A percentile compares a stretch with the other conserved stretches of the same genome.
phyloP scores from a whole-genome alignment of 2,797 vertebrate genomes.

The Eulemur mongoz region DNA sequence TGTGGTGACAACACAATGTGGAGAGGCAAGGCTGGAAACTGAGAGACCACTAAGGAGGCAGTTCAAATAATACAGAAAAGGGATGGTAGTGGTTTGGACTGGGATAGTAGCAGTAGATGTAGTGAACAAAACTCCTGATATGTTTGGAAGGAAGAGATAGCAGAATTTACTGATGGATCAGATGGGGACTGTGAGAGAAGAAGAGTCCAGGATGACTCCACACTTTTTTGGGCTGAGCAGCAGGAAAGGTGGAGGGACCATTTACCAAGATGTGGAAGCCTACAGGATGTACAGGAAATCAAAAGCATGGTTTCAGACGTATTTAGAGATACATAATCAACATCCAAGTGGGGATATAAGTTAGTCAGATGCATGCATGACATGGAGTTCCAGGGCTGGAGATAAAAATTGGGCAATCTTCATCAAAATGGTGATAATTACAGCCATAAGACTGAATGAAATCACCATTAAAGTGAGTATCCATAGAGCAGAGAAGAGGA shows the following conservation, averaged over 20 bases:
- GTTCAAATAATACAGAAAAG: not conserved
- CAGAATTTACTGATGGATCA: constrained; percentile 46
- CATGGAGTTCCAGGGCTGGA: not conserved
- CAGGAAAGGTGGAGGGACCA: not conserved
- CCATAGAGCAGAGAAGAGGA: not conserved
- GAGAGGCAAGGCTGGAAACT: not conserved
- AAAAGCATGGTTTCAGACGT: not conserved
- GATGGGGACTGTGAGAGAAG: constrained; percentile 45
- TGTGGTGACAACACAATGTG: not conserved
- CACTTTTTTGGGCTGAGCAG: constrained; percentile 10
- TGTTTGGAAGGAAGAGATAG: constrained; percentile 50
- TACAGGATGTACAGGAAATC: not conserved
- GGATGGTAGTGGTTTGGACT: not conserved
- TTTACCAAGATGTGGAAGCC: not conserved
- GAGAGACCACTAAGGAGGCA: not conserved
- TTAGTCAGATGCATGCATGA: not conserved
- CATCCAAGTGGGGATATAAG: not conserved
- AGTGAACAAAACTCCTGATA: not conserved
- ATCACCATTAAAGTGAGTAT: not conserved
- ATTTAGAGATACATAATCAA: not conserved
- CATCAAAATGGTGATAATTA: not conserved
- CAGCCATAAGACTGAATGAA: not conserved
- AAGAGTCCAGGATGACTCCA: constrained; percentile 30
- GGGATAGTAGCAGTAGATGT: not conserved
- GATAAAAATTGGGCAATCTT: not conserved